A percentile compares a stretch with the other conserved stretches of the same genome.
Conservation (phyloP, 2,888 invertebrate species). For the Dryococelus australis region DNA sequence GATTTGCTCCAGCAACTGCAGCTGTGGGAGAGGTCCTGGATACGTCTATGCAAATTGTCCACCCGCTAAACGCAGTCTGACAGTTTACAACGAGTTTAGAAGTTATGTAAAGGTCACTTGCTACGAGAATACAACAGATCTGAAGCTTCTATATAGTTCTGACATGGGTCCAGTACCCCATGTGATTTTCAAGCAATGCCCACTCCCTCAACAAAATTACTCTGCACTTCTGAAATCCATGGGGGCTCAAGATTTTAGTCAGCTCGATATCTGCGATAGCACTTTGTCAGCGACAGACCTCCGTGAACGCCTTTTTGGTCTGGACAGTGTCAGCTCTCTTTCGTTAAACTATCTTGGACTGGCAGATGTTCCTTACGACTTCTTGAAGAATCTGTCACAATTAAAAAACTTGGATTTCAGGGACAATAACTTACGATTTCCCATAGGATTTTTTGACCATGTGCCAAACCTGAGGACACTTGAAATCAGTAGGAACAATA, state of each 20-base stretch:
- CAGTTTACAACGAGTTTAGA: not conserved
- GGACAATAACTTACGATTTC: conserved; percentile 66
- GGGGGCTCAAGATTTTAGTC: not conserved
- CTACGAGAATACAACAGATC: not conserved
- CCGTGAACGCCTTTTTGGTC: conserved; percentile 62
- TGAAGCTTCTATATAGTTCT: not conserved
- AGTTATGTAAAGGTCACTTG: not conserved
- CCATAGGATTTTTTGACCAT: conserved; percentile 65
- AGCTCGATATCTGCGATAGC: not conserved
- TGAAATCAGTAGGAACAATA: conserved; percentile 72
- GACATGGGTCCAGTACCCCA: not conserved
- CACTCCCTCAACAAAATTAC: not conserved
- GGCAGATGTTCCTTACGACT: conserved; percentile 66
- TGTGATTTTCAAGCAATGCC: conserved; percentile 2
- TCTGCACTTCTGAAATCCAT: not conserved
- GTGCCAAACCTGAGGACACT: conserved; percentile 66
- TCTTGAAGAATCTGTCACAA: conserved; percentile 67
- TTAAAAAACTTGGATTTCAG: conserved; percentile 71
- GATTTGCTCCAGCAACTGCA: conserved; percentile 12
- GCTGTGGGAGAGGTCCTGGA: not conserved
- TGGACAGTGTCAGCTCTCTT: conserved; percentile 64
- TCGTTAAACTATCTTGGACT: conserved; percentile 69
- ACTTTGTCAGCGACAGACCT: not conserved
- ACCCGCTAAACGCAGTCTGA: not conserved
- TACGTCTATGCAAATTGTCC: conserved; percentile 11